Conservation (phyloP, 2,797 vertebrate species). For the Natrix natrix region DNA sequence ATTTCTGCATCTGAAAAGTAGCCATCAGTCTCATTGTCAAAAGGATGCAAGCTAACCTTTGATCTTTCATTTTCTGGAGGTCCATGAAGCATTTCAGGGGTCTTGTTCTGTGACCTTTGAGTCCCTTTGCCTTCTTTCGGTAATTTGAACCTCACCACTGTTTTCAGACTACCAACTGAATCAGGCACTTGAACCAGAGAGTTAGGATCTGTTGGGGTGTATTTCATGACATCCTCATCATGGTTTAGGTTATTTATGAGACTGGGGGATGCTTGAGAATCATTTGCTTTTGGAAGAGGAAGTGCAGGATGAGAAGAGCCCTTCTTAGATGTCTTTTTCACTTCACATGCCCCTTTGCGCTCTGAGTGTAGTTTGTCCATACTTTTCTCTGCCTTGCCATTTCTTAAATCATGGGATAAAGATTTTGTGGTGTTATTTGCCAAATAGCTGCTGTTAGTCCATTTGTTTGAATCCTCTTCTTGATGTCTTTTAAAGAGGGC, state of each 20-base stretch:
- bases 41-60: conserved; percentile 71
- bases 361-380: conserved; percentile 66
- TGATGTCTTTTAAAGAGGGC: conserved; percentile 46
- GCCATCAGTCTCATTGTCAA: conserved; percentile 84
- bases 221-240: conserved; percentile 59
- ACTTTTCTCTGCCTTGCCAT: conserved; percentile 72
- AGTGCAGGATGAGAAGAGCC: conserved; percentile 69
- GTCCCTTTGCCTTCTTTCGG: conserved; percentile 80
- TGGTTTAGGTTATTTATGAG: conserved; percentile 59
- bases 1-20: conserved; percentile 93
- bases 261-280: conserved; percentile 78
- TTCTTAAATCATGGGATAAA: conserved; percentile 62
- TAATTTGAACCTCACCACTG: conserved; percentile 75
- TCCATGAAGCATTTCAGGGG: conserved; percentile 57
- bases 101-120: conserved; percentile 68
- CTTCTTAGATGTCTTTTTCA: conserved; percentile 71
- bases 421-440: conserved; percentile 67
- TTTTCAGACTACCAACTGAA: conserved; percentile 71
- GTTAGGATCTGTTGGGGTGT: conserved; percentile 65
- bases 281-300: conserved; percentile 78
- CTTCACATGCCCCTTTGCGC: conserved; percentile 66
- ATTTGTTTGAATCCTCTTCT: conserved; percentile 58
- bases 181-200: conserved; percentile 76
- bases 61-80: conserved; percentile 55
- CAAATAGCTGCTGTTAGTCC: conserved; percentile 62